Evolutionary conservation across 2,113 vertebrate species (phyloP).

Genomic region (Hydropotes inermis): DNA sequence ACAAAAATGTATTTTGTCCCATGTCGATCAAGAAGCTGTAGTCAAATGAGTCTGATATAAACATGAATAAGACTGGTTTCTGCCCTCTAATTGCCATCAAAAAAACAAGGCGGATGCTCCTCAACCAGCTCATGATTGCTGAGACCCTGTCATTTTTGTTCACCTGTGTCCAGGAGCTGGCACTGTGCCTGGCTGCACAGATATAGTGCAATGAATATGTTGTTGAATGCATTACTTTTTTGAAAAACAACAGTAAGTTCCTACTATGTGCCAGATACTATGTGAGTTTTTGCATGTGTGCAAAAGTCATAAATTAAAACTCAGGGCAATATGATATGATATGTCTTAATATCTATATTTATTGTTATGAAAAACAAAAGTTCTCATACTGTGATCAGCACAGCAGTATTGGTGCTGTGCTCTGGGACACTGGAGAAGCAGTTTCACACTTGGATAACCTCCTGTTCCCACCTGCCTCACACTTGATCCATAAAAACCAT

Average conservation of each 20-base stretch:
- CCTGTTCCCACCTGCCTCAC: background rate
- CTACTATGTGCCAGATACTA: background rate
- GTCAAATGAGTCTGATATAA: background rate
- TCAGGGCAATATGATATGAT: background rate
- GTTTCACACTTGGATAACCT: background rate
- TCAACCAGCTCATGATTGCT: background rate
- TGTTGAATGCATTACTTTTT: background rate
- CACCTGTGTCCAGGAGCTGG: background rate
- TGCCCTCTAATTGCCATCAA: background rate
- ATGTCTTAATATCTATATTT: background rate
- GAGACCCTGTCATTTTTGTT: background rate
- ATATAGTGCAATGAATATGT: background rate
- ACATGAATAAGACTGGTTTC: background rate
- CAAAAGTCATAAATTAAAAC: background rate
- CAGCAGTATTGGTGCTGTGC: fast-evolving
- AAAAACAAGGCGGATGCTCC: background rate
- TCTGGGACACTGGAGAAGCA: background rate
- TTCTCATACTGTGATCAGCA: background rate
- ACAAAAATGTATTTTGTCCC: background rate
- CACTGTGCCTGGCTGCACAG: background rate
- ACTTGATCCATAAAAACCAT: background rate
- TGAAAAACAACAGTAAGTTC: background rate
- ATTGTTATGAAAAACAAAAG: background rate
- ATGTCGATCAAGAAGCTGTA: background rate
- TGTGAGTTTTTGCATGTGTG: background rate